Conservation (phyloP, 2,113 vertebrate species). For the Malurus elegans region DNA sequence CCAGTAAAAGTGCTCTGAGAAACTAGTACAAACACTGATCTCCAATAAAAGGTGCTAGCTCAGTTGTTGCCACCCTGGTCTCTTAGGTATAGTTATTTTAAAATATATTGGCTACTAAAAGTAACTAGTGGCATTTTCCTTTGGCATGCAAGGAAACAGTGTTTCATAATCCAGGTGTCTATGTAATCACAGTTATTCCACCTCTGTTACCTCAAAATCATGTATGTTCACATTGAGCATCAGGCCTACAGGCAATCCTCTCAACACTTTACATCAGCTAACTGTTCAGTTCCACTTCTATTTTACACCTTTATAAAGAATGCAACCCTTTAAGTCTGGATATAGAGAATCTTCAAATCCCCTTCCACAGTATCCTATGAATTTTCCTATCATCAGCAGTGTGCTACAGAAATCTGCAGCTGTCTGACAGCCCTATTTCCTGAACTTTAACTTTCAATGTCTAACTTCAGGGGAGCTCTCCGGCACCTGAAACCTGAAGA, state of each 20-base stretch:
- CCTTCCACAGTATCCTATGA: neutral
- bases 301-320: neutral
- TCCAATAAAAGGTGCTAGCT: neutral
- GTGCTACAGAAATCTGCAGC: neutral
- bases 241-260: neutral
- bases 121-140: neutral
- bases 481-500: neutral
- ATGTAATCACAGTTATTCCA: neutral
- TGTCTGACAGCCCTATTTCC: neutral
- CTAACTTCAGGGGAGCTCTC: neutral
- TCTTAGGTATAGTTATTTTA: neutral
- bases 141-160: neutral
- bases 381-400: neutral
- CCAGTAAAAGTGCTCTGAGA: neutral
- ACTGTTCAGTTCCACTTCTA: neutral
- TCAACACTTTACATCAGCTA: neutral
- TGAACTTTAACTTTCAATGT: neutral
- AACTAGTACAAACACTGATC: neutral
- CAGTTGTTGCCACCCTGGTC: neutral
- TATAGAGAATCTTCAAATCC: neutral
- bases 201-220: neutral
- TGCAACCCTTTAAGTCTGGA: neutral
- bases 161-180: neutral
- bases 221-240: neutral
- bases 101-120: neutral